Percentiles rank a stretch among this genome's conserved stretches.
Conservation (phyloP, 2,113 vertebrate genomes). For the Erythrocebus patas region DNA sequence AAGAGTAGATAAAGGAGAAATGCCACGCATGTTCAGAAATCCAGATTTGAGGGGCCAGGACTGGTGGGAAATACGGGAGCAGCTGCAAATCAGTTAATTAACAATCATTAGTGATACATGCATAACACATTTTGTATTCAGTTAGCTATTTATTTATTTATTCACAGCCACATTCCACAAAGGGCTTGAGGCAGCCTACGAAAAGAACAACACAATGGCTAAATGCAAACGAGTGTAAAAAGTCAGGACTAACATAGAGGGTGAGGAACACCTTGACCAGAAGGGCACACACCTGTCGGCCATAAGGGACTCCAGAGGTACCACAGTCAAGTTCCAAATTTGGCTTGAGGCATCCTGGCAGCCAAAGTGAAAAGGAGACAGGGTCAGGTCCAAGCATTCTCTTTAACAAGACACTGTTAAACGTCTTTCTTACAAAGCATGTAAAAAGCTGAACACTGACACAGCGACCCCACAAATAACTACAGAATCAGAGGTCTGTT, state of each 20-base stretch:
- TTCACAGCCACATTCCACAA: not conserved
- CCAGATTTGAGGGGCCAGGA: not conserved
- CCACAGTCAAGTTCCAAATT: not conserved
- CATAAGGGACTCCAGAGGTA: not conserved
- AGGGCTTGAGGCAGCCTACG: not conserved
- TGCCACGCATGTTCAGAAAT: not conserved
- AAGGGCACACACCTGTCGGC: not conserved
- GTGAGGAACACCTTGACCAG: accelerated
- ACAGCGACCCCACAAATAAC: not conserved
- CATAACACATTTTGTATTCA: not conserved
- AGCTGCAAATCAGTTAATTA: not conserved
- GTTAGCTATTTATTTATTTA: not conserved
- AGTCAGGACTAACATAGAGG: not conserved
- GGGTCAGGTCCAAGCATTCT: not conserved
- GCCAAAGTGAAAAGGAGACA: not conserved
- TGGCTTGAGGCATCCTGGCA: not conserved
- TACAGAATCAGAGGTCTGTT: not conserved
- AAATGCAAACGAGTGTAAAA: not conserved
- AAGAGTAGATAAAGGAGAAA: not conserved
- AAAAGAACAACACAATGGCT: not conserved
- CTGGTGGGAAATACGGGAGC: not conserved
- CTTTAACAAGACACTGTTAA: not conserved
- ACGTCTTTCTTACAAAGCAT: not conserved
- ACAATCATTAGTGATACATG: not conserved
- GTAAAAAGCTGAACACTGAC: not conserved